A percentile compares a stretch with the other conserved stretches of the same genome.
These are phyloP conservation scores for Psammodynastes pulverulentus DNA, from an alignment of 2,113 vertebrate genomes.

Conservation along the genomic window DNA sequence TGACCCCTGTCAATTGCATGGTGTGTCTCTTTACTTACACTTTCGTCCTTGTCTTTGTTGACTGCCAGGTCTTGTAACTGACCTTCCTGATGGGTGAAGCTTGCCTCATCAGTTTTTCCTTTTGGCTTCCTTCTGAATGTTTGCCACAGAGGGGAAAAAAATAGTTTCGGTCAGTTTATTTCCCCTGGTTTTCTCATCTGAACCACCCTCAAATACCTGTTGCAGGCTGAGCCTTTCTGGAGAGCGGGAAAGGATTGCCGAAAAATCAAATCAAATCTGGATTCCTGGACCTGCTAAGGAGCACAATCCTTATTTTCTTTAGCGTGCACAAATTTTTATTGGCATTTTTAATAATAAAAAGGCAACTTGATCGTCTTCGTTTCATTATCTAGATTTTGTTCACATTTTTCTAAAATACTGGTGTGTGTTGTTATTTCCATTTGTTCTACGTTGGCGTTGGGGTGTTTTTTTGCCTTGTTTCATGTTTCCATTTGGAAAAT, in stretches of 20 bases:
- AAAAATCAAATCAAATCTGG: not conserved
- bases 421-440: not conserved
- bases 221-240: not conserved
- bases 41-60: slow-evolving; percentile 41
- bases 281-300: not conserved
- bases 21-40: slow-evolving; percentile 55
- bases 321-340: not conserved
- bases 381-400: not conserved
- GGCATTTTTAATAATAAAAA: not conserved
- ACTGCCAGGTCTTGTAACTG: slow-evolving; percentile 30
- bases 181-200: not conserved
- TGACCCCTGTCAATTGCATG: slow-evolving; percentile 58
- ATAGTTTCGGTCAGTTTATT: not conserved
- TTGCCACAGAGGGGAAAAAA: not conserved
- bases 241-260: not conserved
- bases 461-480: not conserved
- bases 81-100: slow-evolving; percentile 52
- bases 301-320: not conserved
- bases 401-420: not conserved
- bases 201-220: not conserved
- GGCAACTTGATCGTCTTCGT: not conserved
- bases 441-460: not conserved
- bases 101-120: slow-evolving; percentile 51
- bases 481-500: not conserved
- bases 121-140: not conserved